These are phyloP conservation scores for Pachyrhynchus sulphureomaculatus DNA, from an alignment of 1,140 invertebrate species.

Conservation along the genomic window DNA sequence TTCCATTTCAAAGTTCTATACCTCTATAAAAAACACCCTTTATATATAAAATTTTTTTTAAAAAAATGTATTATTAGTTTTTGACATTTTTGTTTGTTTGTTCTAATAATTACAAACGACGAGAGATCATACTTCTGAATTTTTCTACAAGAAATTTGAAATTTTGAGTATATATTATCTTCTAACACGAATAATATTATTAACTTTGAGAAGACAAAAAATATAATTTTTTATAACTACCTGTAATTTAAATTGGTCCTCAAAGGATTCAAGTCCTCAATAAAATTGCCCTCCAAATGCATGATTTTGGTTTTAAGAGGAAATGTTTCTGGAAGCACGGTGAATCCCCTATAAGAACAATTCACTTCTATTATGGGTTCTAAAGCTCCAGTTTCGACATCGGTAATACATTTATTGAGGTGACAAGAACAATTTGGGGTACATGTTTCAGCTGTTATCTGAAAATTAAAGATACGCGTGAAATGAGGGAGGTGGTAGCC, in stretches of 20 bases:
- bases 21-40: too few species aligned
- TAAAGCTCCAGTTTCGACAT: slow-evolving; percentile 47
- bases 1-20: too few species aligned
- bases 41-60: too few species aligned
- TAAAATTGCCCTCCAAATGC: slow-evolving; percentile 56
- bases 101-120: too few species aligned
- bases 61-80: too few species aligned
- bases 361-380: slow-evolving; percentile 58
- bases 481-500: not conserved
- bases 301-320: slow-evolving; percentile 60
- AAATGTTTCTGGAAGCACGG: slow-evolving; percentile 56
- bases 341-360: slow-evolving; percentile 56
- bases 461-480: slow-evolving; percentile 24
- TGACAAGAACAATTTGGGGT: slow-evolving; percentile 46
- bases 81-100: too few species aligned
- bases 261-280: slow-evolving; percentile 52
- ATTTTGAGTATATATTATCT: too few species aligned
- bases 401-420: slow-evolving; percentile 53
- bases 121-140: too few species aligned
- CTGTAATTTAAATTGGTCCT: slow-evolving; percentile 65
- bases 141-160: too few species aligned
- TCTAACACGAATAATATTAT: too few species aligned
- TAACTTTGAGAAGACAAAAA: not conserved
- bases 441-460: slow-evolving; percentile 43
- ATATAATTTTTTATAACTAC: too few species aligned